Base-by-base conservation (phyloP, 1,140 invertebrate species). In the Bombus ignitus region DNA sequence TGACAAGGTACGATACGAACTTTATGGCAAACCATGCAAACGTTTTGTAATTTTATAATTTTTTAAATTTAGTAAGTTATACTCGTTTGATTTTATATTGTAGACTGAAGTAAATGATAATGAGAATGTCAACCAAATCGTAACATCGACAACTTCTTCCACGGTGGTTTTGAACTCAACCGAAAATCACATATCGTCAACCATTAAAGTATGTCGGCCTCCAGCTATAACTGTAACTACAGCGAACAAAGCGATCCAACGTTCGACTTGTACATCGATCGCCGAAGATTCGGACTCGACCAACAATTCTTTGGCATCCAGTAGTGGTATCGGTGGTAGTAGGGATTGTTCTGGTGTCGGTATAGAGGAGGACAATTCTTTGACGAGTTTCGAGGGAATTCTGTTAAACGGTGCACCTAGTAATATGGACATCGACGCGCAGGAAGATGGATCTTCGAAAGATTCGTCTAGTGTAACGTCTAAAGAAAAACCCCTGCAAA, bases 321-420 rank as follows among this genome's bases (percentile, higher is more conserved):
- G 95, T 80, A 96, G 95, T 73, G 95, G 95, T n/a, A 93, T 96
- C 12, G 95, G 95, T 47, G 95, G 95, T 13, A 95, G 94, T 71
- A 91, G 95, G 53, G 93, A 95, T 91, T 92, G 94, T 89, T 93
- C 95, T 53, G 91, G 94, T 91, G 88, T 96, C 85, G 90, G 95
- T 87, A 88, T 94, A 8, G 96, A 96, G 83, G 96, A 97, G 74
- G 96, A 97, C 53, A 97, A 96, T 87, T 96, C 96, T 0, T 87
- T 96, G 9, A 96, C 96, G 22, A 97, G 96, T 91, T 97, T 97
- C 88, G 96, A 97, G 83, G 96, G 96, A 44, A 95, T 96, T 39
- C 87, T 97, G 6, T 91, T 96, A 28, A 97, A 97, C 87, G 96
- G 96, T 62, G 95, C 96, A 22, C 96, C 96, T 0, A 94, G 92